A percentile compares a stretch with the other conserved stretches of the same genome.
These are phyloP conservation scores for Syngnathus rostellatus DNA, from an alignment of 2,797 vertebrate genomes.

Conservation along the genomic window DNA sequence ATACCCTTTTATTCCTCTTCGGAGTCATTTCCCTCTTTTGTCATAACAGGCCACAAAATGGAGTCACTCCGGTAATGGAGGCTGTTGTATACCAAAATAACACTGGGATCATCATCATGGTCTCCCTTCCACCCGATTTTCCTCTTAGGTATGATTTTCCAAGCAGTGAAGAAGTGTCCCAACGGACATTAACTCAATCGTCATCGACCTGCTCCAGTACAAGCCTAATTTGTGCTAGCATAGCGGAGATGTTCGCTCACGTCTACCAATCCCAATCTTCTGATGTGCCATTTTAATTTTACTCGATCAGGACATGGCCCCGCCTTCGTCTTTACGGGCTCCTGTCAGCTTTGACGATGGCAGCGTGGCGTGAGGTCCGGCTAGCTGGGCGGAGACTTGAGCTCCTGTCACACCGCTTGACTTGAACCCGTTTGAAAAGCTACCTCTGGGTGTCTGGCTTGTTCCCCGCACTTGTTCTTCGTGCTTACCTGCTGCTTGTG, in stretches of 20 bases:
- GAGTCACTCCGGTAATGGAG: conserved; percentile 54
- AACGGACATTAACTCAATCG: conserved; percentile 25
- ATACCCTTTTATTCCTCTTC: conserved; percentile 29
- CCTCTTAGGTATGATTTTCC: conserved; percentile 45
- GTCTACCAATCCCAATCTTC: no score
- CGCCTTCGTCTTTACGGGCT: conserved; percentile 46
- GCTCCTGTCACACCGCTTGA: conserved; percentile 59
- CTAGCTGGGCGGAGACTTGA: conserved; percentile 33
- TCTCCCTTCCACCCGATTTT: conserved; percentile 35
- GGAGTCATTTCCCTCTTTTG: conserved; percentile 46
- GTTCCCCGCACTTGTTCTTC: conserved; percentile 26
- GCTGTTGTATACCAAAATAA: conserved; percentile 54
- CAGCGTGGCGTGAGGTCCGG: conserved; percentile 45
- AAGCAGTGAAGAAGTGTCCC: conserved; percentile 25
- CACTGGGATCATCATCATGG: conserved; percentile 34
- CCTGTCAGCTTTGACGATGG: conserved; percentile 66
- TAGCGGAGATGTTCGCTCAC: no score
- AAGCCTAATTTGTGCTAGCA: background rate
- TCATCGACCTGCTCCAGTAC: conserved; percentile 31
- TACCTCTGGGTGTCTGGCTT: conserved; percentile 61
- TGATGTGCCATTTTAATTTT: no score
- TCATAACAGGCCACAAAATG: conserved; percentile 57
- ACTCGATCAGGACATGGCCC: conserved; percentile 39
- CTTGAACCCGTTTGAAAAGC: conserved; percentile 56
- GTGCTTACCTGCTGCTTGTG: conserved; percentile 27